phyloP scores from a whole-genome alignment of 2,797 vertebrate genomes.

The Masticophis lateralis region DNA sequence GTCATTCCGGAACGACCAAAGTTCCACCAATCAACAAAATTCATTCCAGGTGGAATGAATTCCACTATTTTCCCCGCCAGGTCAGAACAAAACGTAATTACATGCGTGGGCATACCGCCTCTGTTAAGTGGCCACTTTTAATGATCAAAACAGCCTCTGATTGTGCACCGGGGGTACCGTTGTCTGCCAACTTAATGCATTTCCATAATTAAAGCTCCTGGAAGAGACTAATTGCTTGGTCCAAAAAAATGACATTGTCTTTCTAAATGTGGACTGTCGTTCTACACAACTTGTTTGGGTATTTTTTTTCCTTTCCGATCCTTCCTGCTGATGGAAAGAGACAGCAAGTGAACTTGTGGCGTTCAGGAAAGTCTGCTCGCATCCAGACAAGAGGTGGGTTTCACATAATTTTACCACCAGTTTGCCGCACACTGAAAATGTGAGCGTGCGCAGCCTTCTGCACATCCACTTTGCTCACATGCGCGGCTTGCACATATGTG shows the following conservation, averaged over 20 bases:
- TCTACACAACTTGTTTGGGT: constrained; percentile 28
- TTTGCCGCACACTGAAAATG: too few relatives aligned
- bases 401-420: too few relatives aligned
- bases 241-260: constrained; percentile 23
- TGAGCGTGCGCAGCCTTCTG: too few relatives aligned
- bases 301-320: background rate
- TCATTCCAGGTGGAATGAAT: constrained; percentile 30
- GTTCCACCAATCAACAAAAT: background rate
- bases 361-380: constrained; percentile 6
- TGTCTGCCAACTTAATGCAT: constrained; percentile 52
- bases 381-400: too few relatives aligned
- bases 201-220: constrained; percentile 61
- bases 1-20: background rate
- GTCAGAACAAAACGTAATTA: constrained; percentile 47
- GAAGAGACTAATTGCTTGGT: constrained; percentile 54
- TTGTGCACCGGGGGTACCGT: constrained; percentile 40
- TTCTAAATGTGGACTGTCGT: constrained; percentile 35
- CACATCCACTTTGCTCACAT: too few relatives aligned
- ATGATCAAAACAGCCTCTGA: constrained; percentile 41
- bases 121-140: constrained; percentile 42
- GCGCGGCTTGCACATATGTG: fast-evolving
- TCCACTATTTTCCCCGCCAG: background rate
- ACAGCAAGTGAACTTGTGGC: background rate
- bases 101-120: constrained; percentile 33
- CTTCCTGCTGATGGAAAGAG: constrained; percentile 15